phyloP scores from a whole-genome alignment of 1,140 invertebrate species.

The Trichonephila inaurata region DNA sequence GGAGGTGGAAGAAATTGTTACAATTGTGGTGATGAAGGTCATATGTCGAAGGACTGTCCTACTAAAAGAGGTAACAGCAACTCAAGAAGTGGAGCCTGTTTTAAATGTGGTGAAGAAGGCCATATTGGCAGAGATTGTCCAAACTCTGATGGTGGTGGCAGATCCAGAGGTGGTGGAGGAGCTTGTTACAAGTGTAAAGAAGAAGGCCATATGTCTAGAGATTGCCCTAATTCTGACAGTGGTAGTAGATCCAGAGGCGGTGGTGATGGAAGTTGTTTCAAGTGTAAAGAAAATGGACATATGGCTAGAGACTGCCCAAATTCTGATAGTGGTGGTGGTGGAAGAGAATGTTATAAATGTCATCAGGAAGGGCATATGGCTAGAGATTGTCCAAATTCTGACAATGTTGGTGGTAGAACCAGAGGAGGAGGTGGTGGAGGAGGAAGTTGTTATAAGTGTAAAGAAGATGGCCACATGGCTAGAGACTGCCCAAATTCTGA shows the following conservation, averaged over 20 bases:
- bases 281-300: conserved; percentile 80
- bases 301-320: conserved; percentile 80
- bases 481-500: conserved; percentile 79
- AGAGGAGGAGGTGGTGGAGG: conserved; percentile 78
- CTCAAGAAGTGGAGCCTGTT: conserved; percentile 78
- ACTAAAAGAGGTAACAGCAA: conserved; percentile 77
- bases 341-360: conserved; percentile 79
- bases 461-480: conserved; percentile 80
- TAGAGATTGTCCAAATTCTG: conserved; percentile 80
- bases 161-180: conserved; percentile 77
- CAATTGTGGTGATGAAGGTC: conserved; percentile 81
- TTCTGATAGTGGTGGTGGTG: conserved; percentile 59
- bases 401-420: conserved; percentile 68
- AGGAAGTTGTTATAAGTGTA: conserved; percentile 80
- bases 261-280: conserved; percentile 78
- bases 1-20: conserved; percentile 78
- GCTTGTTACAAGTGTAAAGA: conserved; percentile 80
- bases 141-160: conserved; percentile 59
- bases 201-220: conserved; percentile 80
- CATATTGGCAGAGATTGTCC: conserved; percentile 79
- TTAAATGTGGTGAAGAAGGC: conserved; percentile 77
- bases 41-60: conserved; percentile 80
- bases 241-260: conserved; percentile 77
- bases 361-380: conserved; percentile 80
- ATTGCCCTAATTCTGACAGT: conserved; percentile 79